phyloP scores from a whole-genome alignment of 2,113 vertebrate species.

The Butorides virescens region DNA sequence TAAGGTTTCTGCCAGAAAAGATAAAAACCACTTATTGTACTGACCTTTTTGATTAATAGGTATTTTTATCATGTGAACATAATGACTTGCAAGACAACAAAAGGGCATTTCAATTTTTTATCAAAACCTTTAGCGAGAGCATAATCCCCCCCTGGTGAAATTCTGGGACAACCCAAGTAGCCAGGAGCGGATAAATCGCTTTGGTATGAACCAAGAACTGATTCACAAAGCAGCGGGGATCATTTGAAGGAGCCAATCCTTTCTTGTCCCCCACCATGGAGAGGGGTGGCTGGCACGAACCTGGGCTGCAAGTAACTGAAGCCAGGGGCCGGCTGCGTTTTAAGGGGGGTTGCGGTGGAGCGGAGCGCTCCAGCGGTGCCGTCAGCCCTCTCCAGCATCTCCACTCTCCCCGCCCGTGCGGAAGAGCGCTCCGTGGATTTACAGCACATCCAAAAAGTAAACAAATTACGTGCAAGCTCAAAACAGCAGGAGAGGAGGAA shows the following conservation, averaged over 20 bases:
- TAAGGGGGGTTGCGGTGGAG: not conserved
- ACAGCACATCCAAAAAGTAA: not conserved
- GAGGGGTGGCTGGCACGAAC: not conserved
- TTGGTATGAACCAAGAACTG: not conserved
- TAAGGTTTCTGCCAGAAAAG: not conserved
- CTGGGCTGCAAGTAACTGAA: not conserved
- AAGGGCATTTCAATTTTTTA: slow-evolving; percentile 28
- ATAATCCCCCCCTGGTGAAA: not conserved
- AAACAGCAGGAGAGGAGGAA: too few relatives aligned
- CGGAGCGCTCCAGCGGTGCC: rapidly evolving
- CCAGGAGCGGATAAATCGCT: slow-evolving; percentile 6
- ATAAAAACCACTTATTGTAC: not conserved
- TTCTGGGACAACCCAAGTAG: not conserved
- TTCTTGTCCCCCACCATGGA: not conserved
- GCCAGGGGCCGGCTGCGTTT: not conserved
- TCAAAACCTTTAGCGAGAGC: not conserved
- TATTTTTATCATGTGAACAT: not conserved
- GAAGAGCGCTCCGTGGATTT: not conserved
- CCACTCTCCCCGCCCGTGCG: not conserved
- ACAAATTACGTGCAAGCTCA: not conserved
- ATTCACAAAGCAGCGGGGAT: not conserved
- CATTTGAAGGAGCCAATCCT: not conserved
- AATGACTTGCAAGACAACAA: slow-evolving; percentile 4
- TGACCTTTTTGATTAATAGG: slow-evolving; percentile 27
- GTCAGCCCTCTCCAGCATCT: not conserved